Base-by-base conservation (phyloP, 2,797 vertebrate species). In the Eupleurogrammus muticus region DNA sequence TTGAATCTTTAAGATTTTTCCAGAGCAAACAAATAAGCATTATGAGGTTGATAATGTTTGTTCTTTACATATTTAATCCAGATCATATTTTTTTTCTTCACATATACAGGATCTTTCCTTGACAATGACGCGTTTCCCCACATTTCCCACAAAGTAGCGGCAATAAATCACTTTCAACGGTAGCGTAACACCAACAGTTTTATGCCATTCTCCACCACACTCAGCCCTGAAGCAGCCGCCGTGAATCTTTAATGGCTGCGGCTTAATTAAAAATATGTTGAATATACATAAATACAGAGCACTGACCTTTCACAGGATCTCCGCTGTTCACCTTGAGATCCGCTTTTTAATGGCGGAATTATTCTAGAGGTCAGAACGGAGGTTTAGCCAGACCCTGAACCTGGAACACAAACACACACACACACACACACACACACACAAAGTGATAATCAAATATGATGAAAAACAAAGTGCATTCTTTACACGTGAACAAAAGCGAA, bases 221-320 rank as follows among this genome's bases (percentile, higher is more conserved):
- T 79, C 79, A 63, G 36, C 6, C 66, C 73, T 82, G 79, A 72
- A 87, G 81, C 81, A 76, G 75, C 75, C 62, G 58, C 62, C 73
- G 75, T 85, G 77, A 67, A 90, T 88, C 77, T 89, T 83, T 88
- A 89, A 89, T 87, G 83, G 88, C 64, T 73, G 73, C 72, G 83
- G 70, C 86, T 87, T 88, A 80, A 91, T 91, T 89, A 87, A 87
- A 88, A 88, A 66, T 63, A 48, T 86, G 81, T 90, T 89, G 86
- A 89, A 90, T 87, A 89, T 86, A 87, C 89, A 88, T 82, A 90
- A 89, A 90, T 75, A 72, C 78, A 59, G 77, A 71, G 64, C 79
- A 58, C 42, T 88, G 87, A 90, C 90, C 87, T 91, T 91, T 89
- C 23, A 44, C 65, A 53, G 55, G 82, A 82, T 86, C 70, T 77